A percentile compares a stretch with the other conserved stretches of the same genome.
These are phyloP conservation scores for Frankliniella intonsa DNA, from an alignment of 2,888 invertebrate genomes.

Conservation along the genomic window DNA sequence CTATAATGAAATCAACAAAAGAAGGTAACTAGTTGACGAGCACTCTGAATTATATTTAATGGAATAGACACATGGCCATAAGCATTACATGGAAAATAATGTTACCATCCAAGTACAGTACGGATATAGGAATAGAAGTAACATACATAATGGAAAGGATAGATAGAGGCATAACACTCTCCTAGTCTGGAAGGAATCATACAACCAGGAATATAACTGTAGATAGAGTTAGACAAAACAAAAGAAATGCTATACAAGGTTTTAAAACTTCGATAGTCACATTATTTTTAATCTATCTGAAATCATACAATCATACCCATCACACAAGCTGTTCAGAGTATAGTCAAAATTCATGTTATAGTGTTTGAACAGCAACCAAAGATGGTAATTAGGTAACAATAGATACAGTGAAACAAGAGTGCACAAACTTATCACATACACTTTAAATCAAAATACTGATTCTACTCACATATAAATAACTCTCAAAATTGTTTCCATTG, in stretches of 20 bases:
- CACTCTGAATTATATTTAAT: neutral
- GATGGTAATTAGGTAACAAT: neutral
- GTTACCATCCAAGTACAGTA: neutral
- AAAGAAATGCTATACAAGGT: neutral
- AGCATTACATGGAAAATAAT: neutral
- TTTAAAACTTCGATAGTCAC: neutral
- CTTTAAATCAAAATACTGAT: constrained; percentile 7
- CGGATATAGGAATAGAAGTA: neutral
- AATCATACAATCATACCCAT: neutral
- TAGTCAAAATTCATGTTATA: neutral
- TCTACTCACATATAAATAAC: neutral
- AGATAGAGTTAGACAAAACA: neutral
- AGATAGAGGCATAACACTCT: neutral
- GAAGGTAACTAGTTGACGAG: neutral
- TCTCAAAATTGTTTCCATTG: neutral
- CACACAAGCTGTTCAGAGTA: neutral
- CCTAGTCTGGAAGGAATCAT: neutral
- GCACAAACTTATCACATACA: neutral
- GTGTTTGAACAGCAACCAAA: neutral
- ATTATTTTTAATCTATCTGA: neutral
- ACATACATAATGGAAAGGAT: neutral
- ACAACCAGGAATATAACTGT: neutral
- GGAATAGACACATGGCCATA: neutral
- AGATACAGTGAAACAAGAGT: neutral
- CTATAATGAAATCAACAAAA: neutral